Conservation (phyloP, 2,797 vertebrate species). For the Botia kubotai region DNA sequence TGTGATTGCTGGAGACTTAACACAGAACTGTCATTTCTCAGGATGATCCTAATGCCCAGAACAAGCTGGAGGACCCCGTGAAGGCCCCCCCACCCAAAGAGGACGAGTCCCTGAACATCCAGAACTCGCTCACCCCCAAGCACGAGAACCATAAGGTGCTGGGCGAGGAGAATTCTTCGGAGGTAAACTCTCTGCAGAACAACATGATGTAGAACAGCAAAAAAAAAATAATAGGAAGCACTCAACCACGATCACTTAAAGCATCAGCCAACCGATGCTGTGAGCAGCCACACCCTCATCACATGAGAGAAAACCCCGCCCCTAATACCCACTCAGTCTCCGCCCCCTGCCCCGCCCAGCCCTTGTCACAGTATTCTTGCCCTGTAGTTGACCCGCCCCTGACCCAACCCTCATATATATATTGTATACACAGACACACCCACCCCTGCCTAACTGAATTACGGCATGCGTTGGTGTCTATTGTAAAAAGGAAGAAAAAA, state of each 20-base stretch:
- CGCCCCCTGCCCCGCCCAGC: slow-evolving; percentile 63
- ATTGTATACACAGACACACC: slow-evolving; percentile 60
- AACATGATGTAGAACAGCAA: slow-evolving; percentile 86
- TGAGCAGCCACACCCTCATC: slow-evolving; percentile 51
- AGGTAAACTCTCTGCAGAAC: slow-evolving; percentile 95
- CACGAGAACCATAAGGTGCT: slow-evolving; percentile 90
- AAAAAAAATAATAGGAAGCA: slow-evolving; percentile 50
- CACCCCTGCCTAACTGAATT: slow-evolving; percentile 74
- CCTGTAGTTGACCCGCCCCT: slow-evolving; percentile 54
- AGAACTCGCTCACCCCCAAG: slow-evolving; percentile 93
- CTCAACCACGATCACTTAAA: slow-evolving; percentile 64
- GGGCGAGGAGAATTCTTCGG: slow-evolving; percentile 83
- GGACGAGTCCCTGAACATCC: slow-evolving; percentile 91
- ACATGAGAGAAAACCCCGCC: slow-evolving; percentile 55
- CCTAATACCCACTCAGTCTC: slow-evolving; percentile 63
- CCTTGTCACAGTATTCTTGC: slow-evolving; percentile 74
- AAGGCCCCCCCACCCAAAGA: slow-evolving; percentile 92
- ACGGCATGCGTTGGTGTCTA: slow-evolving; percentile 95
- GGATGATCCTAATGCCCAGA: slow-evolving; percentile 87
- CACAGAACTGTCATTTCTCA: slow-evolving; percentile 67
- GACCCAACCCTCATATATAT: slow-evolving; percentile 47
- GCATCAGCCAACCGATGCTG: slow-evolving; percentile 70
- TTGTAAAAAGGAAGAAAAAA: slow-evolving; percentile 84
- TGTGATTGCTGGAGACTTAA: slow-evolving; percentile 7
- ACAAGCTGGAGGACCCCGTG: slow-evolving; percentile 94